phyloP scores from a whole-genome alignment of 2,888 invertebrate species.

The Silvanus unidentatus region DNA sequence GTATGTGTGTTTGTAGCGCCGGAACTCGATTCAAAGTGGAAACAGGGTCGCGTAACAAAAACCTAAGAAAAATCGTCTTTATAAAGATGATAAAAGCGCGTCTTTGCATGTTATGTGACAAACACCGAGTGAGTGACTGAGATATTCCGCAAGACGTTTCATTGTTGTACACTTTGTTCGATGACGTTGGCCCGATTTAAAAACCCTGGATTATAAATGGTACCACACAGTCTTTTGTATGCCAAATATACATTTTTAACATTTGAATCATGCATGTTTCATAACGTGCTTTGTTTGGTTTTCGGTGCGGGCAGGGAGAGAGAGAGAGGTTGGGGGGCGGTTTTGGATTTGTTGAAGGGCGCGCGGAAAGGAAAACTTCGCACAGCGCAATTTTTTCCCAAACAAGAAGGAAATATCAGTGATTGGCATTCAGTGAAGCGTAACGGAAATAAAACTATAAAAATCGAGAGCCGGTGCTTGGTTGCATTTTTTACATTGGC shows the following conservation, averaged over 20 bases:
- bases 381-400: background rate
- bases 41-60: slow-evolving; percentile 43
- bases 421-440: slow-evolving; percentile 42
- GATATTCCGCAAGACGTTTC: slow-evolving; percentile 45
- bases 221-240: slow-evolving; percentile 35
- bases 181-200: slow-evolving; percentile 42
- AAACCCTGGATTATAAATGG: slow-evolving; percentile 45
- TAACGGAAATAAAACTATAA: slow-evolving; percentile 40
- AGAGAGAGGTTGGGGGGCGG: too few relatives aligned
- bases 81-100: slow-evolving; percentile 48
- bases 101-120: slow-evolving; percentile 48
- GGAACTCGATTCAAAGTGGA: slow-evolving; percentile 42
- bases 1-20: slow-evolving; percentile 21
- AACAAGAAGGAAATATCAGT: slow-evolving; percentile 27
- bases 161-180: slow-evolving; percentile 47
- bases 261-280: slow-evolving; percentile 44
- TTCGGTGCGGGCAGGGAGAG: too few relatives aligned
- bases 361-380: background rate
- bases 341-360: too few relatives aligned
- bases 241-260: slow-evolving; percentile 43
- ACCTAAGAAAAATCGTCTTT: slow-evolving; percentile 48
- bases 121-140: slow-evolving; percentile 47
- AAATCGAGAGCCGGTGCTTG: slow-evolving; percentile 33
- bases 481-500: slow-evolving; percentile 45
- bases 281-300: slow-evolving; percentile 33